Evolutionary conservation across 2,888 invertebrate species (phyloP).

Genomic region (Laothoe populi): DNA sequence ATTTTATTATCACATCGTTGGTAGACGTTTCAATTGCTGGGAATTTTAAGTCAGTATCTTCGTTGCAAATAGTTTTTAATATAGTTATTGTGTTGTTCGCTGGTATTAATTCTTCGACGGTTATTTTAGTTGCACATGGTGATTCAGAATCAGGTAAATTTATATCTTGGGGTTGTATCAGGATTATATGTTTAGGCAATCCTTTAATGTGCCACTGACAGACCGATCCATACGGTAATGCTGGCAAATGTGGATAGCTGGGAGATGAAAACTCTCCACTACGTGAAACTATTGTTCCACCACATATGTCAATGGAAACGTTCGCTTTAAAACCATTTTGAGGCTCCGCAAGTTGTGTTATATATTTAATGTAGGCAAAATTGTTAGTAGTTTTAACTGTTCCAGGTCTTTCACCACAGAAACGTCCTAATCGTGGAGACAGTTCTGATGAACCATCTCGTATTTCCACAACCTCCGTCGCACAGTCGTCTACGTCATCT

Average conservation of each 20-base stretch:
- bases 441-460: constrained; percentile 91
- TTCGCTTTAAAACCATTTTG: constrained; percentile 91
- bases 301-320: constrained; percentile 85
- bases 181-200: constrained; percentile 48
- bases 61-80: constrained; percentile 59
- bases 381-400: constrained; percentile 87
- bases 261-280: constrained; percentile 88
- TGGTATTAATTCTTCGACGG: constrained; percentile 61
- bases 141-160: constrained; percentile 59
- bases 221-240: constrained; percentile 82
- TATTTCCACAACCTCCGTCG: constrained; percentile 89
- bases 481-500: constrained; percentile 58
- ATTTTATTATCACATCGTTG: constrained; percentile 63
- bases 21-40: constrained; percentile 56
- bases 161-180: constrained; percentile 54
- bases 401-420: constrained; percentile 86
- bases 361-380: constrained; percentile 88
- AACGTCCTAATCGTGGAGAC: constrained; percentile 87
- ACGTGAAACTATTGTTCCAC: constrained; percentile 86
- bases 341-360: constrained; percentile 88
- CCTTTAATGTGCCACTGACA: constrained; percentile 90
- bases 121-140: constrained; percentile 64
- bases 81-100: constrained; percentile 54
- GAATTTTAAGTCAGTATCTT: constrained; percentile 40
- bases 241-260: constrained; percentile 84